These are phyloP conservation scores for Andrena trimmerana DNA, from an alignment of 2,888 invertebrate species.

Conservation along the genomic window DNA sequence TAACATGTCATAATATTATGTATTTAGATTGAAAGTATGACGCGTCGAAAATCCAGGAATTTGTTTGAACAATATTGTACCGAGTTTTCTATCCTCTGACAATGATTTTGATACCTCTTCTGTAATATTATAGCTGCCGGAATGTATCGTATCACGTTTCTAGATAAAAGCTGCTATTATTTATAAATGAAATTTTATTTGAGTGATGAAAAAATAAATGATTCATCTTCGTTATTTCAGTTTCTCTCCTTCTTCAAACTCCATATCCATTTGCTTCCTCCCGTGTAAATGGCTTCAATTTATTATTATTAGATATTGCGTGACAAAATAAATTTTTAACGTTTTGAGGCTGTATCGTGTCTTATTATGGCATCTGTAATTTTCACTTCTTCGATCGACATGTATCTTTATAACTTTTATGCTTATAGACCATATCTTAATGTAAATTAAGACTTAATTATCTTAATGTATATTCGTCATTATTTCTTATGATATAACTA, in stretches of 20 bases:
- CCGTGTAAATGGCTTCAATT: background rate
- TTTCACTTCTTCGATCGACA: too few relatives aligned
- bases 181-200: constrained; percentile 81
- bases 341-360: too few relatives aligned
- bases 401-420: too few relatives aligned
- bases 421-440: too few relatives aligned
- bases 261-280: background rate
- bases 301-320: background rate
- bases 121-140: constrained; percentile 70
- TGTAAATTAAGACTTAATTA: too few relatives aligned
- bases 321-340: background rate
- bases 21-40: constrained; percentile 73
- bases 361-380: too few relatives aligned
- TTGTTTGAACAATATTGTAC: constrained; percentile 74
- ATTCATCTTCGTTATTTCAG: constrained; percentile 79
- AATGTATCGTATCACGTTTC: constrained; percentile 65
- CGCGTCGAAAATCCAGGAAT: constrained; percentile 65
- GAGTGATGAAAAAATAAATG: constrained; percentile 80
- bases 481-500: too few relatives aligned
- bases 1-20: constrained; percentile 77
- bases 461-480: too few relatives aligned
- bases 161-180: constrained; percentile 80
- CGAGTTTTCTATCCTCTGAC: constrained; percentile 82
- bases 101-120: constrained; percentile 82
- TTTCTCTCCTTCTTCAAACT: background rate